A percentile compares a stretch with the other conserved stretches of the same genome.
Conservation (phyloP, 1,140 invertebrate genomes). For the Littorina saxatilis region DNA sequence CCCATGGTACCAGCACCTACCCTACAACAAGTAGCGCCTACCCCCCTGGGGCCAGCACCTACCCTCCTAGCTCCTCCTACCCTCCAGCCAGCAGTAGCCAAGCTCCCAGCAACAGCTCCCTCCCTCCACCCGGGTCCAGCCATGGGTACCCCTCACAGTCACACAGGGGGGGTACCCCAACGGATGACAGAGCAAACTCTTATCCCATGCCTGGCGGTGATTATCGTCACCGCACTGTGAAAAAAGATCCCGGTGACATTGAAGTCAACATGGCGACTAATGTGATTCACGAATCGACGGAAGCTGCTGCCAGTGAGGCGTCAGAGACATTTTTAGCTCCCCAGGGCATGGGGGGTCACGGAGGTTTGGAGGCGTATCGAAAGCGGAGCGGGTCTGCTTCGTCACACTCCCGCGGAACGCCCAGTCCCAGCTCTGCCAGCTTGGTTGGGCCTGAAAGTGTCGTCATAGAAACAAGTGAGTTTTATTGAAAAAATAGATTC, state of each 20-base stretch:
- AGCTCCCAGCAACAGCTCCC: no score
- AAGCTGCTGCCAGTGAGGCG: neutral
- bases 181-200: no score
- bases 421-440: neutral
- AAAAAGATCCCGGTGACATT: neutral
- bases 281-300: neutral
- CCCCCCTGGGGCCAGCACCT: no score
- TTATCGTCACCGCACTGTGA: neutral
- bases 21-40: no score
- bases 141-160: no score
- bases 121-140: no score
- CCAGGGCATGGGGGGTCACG: neutral
- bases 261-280: neutral
- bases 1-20: no score
- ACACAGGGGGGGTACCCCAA: no score
- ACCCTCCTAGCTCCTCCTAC: no score
- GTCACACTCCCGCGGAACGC: neutral
- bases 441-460: conserved; percentile 17
- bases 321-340: neutral
- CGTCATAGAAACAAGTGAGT: conserved; percentile 13
- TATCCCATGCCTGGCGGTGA: neutral
- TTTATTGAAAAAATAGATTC: no score
- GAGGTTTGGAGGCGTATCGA: neutral
- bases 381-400: conserved; percentile 9
- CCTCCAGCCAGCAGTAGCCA: no score